Evolutionary conservation across 2,113 vertebrate genomes (phyloP).

Genomic region (Aptenodytes forsteri): DNA sequence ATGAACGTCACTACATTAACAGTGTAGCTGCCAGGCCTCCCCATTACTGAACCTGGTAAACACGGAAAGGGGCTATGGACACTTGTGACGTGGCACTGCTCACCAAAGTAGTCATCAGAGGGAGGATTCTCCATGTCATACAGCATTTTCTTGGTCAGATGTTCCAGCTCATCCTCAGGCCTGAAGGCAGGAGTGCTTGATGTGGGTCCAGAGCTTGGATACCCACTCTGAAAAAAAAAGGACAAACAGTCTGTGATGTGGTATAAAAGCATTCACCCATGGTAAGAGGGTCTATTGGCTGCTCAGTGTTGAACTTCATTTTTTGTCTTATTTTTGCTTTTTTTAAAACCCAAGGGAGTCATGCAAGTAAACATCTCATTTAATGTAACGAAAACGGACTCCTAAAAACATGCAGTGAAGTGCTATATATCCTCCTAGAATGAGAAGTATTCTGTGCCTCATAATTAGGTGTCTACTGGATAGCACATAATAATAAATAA

Average conservation of each 20-base stretch:
- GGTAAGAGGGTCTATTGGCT: not conserved
- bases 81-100: slow-evolving; percentile 17
- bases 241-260: not conserved
- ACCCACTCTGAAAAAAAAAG: slow-evolving; percentile 63
- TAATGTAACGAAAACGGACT: slow-evolving; percentile 29
- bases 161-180: slow-evolving; percentile 94
- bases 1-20: not conserved
- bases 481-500: slow-evolving; percentile 37
- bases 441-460: not conserved
- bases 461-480: slow-evolving; percentile 5
- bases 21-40: not conserved
- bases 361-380: not conserved
- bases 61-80: not conserved
- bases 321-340: not conserved
- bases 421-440: not conserved
- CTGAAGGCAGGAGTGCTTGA: slow-evolving; percentile 73
- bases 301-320: not conserved
- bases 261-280: not conserved
- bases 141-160: slow-evolving; percentile 98
- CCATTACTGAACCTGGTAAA: not conserved
- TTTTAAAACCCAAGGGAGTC: not conserved
- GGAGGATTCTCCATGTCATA: slow-evolving; percentile 98
- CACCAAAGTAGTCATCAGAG: slow-evolving; percentile 95
- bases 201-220: slow-evolving; percentile 50
- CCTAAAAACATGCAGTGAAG: not conserved